Evolutionary conservation across 2,888 invertebrate species (phyloP), one percentile per base, ranked within the genome.

Genomic region (Limnephilus rhombicus): DNA sequence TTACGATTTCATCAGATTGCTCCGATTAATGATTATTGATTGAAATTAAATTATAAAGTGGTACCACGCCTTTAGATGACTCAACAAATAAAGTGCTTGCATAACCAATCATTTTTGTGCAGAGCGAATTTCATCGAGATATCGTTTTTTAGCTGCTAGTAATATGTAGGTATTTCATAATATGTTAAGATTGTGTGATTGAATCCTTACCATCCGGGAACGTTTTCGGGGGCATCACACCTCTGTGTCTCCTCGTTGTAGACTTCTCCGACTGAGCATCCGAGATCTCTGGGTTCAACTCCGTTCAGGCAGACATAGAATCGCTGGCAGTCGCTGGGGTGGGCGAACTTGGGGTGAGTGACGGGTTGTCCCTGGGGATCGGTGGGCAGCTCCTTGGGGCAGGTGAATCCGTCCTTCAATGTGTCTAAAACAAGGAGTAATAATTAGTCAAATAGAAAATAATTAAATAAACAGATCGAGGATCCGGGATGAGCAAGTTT

Each of bases 231-330:
- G 2, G 98, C 97, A 95, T 99, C 99, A 95, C 99, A 99, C 95
- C 97, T 97, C 95, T 98, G 98, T 0, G 97, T 96, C 94, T 97
- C 97, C 94, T 98, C 98, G 95, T 99, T 99, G 96, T 98, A 99
- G n/a, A 98, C 99, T 95, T 98, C 98, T 92, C 99, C 98, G 91
- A 97, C 97, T 94, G 97, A 97, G 96, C 99, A 99, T 68, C 98
- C 98, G 93, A 98, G 97, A 95, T 98, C 98, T 93, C 98, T 97
- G n/a, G 99, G 98, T 94, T 98, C 98, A 49, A 97, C 96, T 24
- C 98, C 98, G 95, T 98, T 98, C 94, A 98, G 95, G 95, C 98
- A 98, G 53, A 98, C 98, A 95, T 98, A 99, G 97, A 99, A 99
- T 94, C 98, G 97, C 95, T 98, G 98, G 96, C 99, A 99, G 95